These are phyloP conservation scores for Anticlea derivata DNA, from an alignment of 2,888 invertebrate species.

Conservation along the genomic window DNA sequence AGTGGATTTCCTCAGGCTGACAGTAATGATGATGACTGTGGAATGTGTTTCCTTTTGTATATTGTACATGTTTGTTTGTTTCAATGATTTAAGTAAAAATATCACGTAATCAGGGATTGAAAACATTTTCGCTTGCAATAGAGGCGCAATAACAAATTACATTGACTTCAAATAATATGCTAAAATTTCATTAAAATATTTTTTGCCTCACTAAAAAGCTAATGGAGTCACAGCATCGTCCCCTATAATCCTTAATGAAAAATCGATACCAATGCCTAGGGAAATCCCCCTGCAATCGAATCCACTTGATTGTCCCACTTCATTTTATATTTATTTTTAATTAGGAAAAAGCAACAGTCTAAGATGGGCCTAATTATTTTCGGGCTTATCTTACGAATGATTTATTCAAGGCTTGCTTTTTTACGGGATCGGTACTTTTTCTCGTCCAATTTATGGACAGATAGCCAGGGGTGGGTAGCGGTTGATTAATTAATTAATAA, in stretches of 20 bases:
- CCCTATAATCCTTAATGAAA: conserved; percentile 60
- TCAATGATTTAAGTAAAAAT: too few relatives aligned
- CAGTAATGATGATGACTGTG: too few relatives aligned
- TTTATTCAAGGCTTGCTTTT: conserved; percentile 61
- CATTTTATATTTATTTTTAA: conserved; percentile 82
- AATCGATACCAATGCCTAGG: conserved; percentile 53
- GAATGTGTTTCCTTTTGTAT: too few relatives aligned
- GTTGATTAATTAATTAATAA: conserved; percentile 62
- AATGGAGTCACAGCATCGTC: conserved; percentile 23
- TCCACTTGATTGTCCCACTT: conserved; percentile 56
- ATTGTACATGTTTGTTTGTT: too few relatives aligned
- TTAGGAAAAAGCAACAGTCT: conserved; percentile 66
- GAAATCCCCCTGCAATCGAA: conserved; percentile 45
- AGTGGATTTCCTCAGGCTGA: too few relatives aligned
- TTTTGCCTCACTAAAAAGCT: neutral
- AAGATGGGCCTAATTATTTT: conserved; percentile 71
- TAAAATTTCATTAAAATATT: conserved; percentile 34
- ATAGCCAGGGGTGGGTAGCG: conserved; percentile 49
- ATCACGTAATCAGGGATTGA: too few relatives aligned
- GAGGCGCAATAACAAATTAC: too few relatives aligned
- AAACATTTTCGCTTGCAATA: too few relatives aligned
- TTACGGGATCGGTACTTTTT: conserved; percentile 50
- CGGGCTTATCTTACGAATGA: conserved; percentile 74
- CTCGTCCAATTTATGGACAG: conserved; percentile 53
- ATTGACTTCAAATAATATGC: too few relatives aligned